Evolutionary conservation across 2,797 vertebrate species (phyloP).

Genomic region (Neosilurus mollespiculum): DNA sequence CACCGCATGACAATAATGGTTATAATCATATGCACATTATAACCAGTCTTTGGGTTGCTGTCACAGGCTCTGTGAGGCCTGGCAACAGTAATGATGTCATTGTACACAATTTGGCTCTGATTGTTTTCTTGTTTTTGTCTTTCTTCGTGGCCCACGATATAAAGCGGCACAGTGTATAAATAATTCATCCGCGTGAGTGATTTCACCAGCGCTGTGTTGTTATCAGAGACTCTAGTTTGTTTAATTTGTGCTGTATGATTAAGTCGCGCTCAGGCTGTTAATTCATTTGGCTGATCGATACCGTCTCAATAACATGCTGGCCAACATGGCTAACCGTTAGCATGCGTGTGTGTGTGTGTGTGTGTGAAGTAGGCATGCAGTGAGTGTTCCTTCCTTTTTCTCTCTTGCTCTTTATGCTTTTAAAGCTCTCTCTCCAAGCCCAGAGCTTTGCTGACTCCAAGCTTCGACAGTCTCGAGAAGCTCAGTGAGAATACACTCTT

Average conservation of each 20-base stretch:
- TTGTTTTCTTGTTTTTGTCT: not conserved
- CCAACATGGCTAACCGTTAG: not conserved
- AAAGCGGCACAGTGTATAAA: not conserved
- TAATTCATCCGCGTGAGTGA: slow-evolving; percentile 14
- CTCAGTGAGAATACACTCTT: slow-evolving; percentile 38
- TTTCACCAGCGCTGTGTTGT: not conserved
- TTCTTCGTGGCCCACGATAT: not conserved
- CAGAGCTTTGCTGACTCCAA: slow-evolving; percentile 63
- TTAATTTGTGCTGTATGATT: slow-evolving; percentile 44
- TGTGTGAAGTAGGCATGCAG: not conserved
- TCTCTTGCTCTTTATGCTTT: not conserved
- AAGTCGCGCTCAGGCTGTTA: slow-evolving; percentile 37
- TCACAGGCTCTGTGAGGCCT: not conserved
- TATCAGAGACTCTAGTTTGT: slow-evolving; percentile 22
- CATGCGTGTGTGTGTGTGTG: not conserved
- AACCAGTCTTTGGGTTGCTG: not conserved
- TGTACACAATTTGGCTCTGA: not conserved
- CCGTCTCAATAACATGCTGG: not conserved
- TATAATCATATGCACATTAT: not conserved
- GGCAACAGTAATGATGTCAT: not conserved
- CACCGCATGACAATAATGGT: too few species aligned
- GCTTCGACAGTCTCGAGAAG: slow-evolving; percentile 35
- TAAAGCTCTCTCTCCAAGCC: not conserved
- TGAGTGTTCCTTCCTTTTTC: slow-evolving; percentile 14
- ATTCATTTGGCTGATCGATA: slow-evolving; percentile 52